These are phyloP conservation scores for Melipona quadrifasciata DNA, from an alignment of 1,140 invertebrate species.

Conservation along the genomic window DNA sequence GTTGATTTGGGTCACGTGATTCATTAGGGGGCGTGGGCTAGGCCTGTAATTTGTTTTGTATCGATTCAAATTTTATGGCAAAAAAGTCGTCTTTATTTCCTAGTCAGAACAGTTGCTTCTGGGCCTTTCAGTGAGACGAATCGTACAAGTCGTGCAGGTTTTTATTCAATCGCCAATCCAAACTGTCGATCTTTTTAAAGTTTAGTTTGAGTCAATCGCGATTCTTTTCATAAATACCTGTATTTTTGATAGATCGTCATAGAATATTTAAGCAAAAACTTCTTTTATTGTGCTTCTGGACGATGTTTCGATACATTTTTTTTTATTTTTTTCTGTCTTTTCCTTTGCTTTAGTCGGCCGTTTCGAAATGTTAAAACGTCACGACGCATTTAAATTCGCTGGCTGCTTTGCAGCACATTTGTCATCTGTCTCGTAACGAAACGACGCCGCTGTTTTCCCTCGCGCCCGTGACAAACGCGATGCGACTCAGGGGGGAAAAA, in stretches of 20 bases:
- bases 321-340: too few relatives aligned
- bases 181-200: too few relatives aligned
- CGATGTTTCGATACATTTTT: neutral
- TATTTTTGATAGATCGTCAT: neutral
- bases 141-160: too few relatives aligned
- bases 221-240: neutral
- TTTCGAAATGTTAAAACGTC: constrained; percentile 16
- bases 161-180: too few relatives aligned
- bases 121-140: too few relatives aligned
- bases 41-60: too few relatives aligned
- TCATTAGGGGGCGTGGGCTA: too few relatives aligned
- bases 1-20: too few relatives aligned
- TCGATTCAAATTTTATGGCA: too few relatives aligned
- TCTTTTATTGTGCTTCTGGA: neutral
- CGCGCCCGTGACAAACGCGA: neutral
- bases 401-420: neutral
- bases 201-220: neutral
- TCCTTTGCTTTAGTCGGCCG: neutral
- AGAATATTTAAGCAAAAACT: too few relatives aligned
- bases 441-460: neutral
- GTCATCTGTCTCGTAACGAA: constrained; percentile 14
- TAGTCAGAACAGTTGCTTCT: too few relatives aligned
- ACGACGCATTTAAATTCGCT: constrained; percentile 6
- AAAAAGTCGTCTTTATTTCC: too few relatives aligned
- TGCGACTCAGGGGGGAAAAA: neutral